phyloP scores from a whole-genome alignment of 2,113 vertebrate species.

The Patagioenas fasciata region DNA sequence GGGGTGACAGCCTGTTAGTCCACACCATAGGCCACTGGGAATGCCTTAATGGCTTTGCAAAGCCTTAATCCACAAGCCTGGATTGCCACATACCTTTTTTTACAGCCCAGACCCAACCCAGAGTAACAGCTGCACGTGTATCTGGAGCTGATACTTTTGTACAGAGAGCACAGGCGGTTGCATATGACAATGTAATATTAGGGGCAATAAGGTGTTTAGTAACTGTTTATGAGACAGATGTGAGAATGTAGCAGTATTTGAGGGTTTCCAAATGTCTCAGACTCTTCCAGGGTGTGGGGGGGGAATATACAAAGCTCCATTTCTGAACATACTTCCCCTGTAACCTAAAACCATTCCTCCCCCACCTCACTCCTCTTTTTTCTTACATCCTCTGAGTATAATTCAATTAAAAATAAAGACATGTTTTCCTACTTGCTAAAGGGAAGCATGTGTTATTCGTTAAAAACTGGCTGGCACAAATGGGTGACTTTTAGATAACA shows the following conservation, averaged over 20 bases:
- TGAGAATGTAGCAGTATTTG: background rate
- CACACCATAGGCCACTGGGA: background rate
- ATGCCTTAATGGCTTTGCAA: background rate
- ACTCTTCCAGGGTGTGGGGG: background rate
- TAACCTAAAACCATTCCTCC: conserved; percentile 18
- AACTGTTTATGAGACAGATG: conserved; percentile 39
- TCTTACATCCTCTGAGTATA: conserved; percentile 25
- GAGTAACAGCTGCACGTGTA: background rate
- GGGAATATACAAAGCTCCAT: background rate
- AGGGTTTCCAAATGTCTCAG: background rate
- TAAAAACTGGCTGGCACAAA: conserved; percentile 52
- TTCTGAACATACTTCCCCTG: conserved; percentile 1
- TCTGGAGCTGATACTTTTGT: background rate
- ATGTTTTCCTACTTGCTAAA: conserved; percentile 45
- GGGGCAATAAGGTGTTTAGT: conserved; percentile 38
- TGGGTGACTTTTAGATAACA: conserved; percentile 14
- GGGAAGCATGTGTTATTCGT: conserved; percentile 23
- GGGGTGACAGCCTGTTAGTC: background rate
- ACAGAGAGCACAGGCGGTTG: accelerated
- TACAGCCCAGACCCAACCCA: background rate
- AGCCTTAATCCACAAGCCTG: background rate
- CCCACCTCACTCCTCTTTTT: conserved; percentile 18
- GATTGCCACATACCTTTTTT: background rate
- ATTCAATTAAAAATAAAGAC: conserved; percentile 55
- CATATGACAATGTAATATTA: background rate